phyloP scores from a whole-genome alignment of 2,888 invertebrate species.

The Hydrotaea diabolus region DNA sequence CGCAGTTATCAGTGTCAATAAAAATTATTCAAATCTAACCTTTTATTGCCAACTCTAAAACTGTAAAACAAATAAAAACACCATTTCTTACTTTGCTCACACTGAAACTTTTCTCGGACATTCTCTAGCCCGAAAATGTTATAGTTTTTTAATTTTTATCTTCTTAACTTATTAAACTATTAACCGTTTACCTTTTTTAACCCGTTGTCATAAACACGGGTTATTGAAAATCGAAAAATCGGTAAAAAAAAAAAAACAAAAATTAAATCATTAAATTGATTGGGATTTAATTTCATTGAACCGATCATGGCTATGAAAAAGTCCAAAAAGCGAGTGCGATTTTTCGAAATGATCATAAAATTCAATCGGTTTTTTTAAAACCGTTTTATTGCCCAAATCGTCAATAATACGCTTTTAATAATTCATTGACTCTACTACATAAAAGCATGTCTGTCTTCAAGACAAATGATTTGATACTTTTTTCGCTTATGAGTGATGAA shows the following conservation, averaged over 20 bases:
- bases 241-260: background rate
- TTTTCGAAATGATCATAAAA: conserved; percentile 23
- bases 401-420: conserved; percentile 33
- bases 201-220: background rate
- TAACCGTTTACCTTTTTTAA: background rate
- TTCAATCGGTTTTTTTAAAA: conserved; percentile 10
- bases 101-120: too few relatives aligned
- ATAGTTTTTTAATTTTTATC: too few relatives aligned
- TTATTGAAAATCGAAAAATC: background rate
- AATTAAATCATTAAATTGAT: conserved; percentile 26
- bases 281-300: background rate
- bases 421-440: conserved; percentile 2
- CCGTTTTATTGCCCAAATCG: conserved; percentile 29
- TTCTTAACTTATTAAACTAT: too few relatives aligned
- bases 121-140: too few relatives aligned
- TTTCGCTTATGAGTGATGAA: background rate
- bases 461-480: background rate
- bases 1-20: too few relatives aligned
- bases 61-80: too few relatives aligned
- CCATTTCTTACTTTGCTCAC: too few relatives aligned
- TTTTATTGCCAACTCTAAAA: too few relatives aligned
- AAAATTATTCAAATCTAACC: too few relatives aligned
- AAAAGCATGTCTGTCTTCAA: background rate
- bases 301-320: background rate
- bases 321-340: conserved; percentile 16